A percentile compares a stretch with the other conserved stretches of the same genome.
phyloP scores from a whole-genome alignment of 2,797 vertebrate species.

The Helostoma temminkii region DNA sequence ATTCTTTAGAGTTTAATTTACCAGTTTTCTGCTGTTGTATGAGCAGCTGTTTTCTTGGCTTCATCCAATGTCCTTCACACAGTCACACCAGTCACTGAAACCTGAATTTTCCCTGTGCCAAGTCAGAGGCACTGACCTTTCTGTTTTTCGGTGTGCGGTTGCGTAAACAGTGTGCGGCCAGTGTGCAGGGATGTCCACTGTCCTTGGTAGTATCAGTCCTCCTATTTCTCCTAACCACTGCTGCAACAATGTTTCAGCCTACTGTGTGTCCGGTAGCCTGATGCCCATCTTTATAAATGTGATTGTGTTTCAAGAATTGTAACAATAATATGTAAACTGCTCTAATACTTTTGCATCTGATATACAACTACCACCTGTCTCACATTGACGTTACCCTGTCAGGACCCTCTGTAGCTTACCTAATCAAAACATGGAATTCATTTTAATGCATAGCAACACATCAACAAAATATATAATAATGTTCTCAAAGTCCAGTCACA shows the following conservation, averaged over 20 bases:
- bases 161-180: not conserved
- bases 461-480: not conserved
- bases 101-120: not conserved
- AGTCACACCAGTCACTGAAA: not conserved
- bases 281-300: not conserved
- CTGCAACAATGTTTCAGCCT: not conserved
- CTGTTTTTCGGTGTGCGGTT: not conserved
- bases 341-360: not conserved
- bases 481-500: constrained; percentile 7
- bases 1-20: not conserved
- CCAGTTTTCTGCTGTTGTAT: not conserved
- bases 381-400: not conserved
- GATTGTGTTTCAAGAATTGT: too few species aligned
- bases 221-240: not conserved
- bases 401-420: not conserved
- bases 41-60: not conserved
- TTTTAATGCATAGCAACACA: not conserved
- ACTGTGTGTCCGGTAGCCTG: not conserved
- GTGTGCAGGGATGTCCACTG: not conserved
- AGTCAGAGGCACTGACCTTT: not conserved
- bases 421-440: not conserved
- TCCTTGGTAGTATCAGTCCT: not conserved
- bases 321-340: too few species aligned
- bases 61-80: not conserved
- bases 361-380: too few species aligned